Percentiles rank a stretch among this genome's conserved stretches.
phyloP scores from a whole-genome alignment of 2,797 vertebrate species.

The Acomys russatus region DNA sequence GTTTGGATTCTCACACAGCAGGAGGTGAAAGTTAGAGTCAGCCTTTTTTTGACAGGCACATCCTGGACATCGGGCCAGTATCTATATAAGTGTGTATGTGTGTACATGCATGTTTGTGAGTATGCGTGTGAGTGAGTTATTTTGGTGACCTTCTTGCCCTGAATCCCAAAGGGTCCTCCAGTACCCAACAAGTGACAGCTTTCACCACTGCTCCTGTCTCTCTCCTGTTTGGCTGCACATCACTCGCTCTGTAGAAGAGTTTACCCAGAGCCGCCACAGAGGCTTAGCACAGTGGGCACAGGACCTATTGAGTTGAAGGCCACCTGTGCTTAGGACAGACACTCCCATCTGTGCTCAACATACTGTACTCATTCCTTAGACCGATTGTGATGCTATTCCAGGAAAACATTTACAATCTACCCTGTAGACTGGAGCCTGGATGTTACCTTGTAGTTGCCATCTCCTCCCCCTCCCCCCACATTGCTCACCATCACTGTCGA shows the following conservation, averaged over 20 bases:
- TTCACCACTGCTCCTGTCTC: slow-evolving; percentile 20
- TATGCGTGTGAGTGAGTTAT: not conserved
- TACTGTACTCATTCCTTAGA: slow-evolving; percentile 80
- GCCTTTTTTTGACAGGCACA: slow-evolving; percentile 29
- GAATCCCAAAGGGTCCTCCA: slow-evolving; percentile 58
- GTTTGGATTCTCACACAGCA: slow-evolving; percentile 51
- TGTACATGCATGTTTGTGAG: not conserved
- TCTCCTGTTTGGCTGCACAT: slow-evolving; percentile 62
- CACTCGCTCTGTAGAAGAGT: slow-evolving; percentile 62
- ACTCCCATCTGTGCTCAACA: slow-evolving; percentile 80
- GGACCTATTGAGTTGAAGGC: slow-evolving; percentile 83
- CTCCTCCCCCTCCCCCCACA: not conserved
- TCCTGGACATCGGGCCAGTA: slow-evolving; percentile 76
- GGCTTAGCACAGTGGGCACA: slow-evolving; percentile 64
- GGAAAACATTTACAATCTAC: slow-evolving; percentile 41
- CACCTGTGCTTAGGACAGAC: slow-evolving; percentile 79
- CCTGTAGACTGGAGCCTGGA: slow-evolving; percentile 46
- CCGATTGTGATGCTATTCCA: slow-evolving; percentile 72
- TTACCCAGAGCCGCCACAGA: slow-evolving; percentile 33
- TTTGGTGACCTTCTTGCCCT: not conserved
- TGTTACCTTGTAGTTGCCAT: slow-evolving; percentile 16
- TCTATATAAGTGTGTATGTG: not conserved
- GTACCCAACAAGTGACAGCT: slow-evolving; percentile 42
- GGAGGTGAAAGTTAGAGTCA: slow-evolving; percentile 56
- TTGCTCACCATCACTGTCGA: slow-evolving; percentile 44